Conservation (phyloP, 2,888 invertebrate genomes). For the Rotaria sp. region DNA sequence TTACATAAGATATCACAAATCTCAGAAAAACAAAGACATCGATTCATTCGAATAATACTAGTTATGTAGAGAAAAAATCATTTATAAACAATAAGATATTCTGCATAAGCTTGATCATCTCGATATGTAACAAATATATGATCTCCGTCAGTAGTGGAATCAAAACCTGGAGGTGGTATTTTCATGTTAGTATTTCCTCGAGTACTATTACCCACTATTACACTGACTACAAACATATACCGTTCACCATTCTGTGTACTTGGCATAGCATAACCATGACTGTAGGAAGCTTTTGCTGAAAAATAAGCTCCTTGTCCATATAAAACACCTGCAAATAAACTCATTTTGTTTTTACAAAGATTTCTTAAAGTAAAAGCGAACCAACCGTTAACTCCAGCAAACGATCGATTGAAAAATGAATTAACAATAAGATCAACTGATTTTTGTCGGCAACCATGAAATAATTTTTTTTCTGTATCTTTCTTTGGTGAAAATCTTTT, state of each 20-base stretch:
- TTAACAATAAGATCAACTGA: neutral
- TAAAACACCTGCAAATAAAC: neutral
- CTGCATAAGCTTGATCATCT: neutral
- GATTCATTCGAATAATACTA: too few species aligned
- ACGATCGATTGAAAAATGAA: slow-evolving; percentile 4
- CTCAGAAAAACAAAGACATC: too few species aligned
- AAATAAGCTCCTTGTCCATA: slow-evolving; percentile 12
- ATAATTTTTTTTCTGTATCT: neutral
- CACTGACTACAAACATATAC: neutral
- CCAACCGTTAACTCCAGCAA: neutral
- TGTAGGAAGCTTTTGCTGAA: neutral
- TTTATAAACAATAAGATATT: neutral
- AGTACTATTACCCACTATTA: neutral
- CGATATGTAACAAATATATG: slow-evolving; percentile 1
- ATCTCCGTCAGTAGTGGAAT: neutral
- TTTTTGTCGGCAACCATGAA: neutral
- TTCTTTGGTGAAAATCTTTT: neutral
- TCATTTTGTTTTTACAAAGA: neutral
- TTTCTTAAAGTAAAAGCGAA: neutral
- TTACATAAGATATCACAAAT: too few species aligned
- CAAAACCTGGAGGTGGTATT: neutral
- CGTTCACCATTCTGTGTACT: neutral
- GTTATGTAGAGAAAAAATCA: neutral
- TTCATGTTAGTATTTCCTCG: neutral
- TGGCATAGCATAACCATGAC: neutral